Conservation (phyloP, 2,888 invertebrate genomes). For the Harpalus rubripes region DNA sequence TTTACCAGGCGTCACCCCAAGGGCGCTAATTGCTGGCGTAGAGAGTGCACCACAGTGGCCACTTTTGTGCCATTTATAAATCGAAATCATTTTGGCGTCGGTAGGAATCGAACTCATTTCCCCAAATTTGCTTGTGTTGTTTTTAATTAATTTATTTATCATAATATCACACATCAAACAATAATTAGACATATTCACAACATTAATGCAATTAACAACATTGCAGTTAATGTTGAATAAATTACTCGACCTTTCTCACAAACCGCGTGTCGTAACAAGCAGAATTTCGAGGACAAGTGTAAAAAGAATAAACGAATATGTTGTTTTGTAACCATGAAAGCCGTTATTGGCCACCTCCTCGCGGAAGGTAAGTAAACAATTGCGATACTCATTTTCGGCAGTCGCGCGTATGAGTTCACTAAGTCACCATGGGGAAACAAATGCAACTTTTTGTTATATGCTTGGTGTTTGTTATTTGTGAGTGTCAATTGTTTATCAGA, state of each 20-base stretch:
- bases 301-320: conserved; percentile 14
- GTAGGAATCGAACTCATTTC: too few species aligned
- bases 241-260: conserved; percentile 7
- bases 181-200: too few species aligned
- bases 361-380: conserved; percentile 45
- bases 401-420: background rate
- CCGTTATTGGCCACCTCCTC: conserved; percentile 17
- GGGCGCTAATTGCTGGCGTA: too few species aligned
- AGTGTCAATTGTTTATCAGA: background rate
- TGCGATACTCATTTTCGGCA: background rate
- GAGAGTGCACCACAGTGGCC: too few species aligned
- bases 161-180: too few species aligned
- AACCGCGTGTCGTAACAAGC: background rate
- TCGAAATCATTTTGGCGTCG: too few species aligned
- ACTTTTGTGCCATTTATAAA: too few species aligned
- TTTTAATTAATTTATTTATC: too few species aligned
- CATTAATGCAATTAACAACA: too few species aligned
- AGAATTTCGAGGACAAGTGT: conserved; percentile 25
- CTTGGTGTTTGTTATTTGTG: conserved; percentile 20
- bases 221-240: too few species aligned
- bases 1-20: too few species aligned
- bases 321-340: conserved; percentile 40
- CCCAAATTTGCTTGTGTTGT: too few species aligned
- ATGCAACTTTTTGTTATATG: background rate
- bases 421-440: conserved; percentile 4